Evolutionary conservation across 2,888 invertebrate species (phyloP).

Genomic region (Meiosimyza decipiens): DNA sequence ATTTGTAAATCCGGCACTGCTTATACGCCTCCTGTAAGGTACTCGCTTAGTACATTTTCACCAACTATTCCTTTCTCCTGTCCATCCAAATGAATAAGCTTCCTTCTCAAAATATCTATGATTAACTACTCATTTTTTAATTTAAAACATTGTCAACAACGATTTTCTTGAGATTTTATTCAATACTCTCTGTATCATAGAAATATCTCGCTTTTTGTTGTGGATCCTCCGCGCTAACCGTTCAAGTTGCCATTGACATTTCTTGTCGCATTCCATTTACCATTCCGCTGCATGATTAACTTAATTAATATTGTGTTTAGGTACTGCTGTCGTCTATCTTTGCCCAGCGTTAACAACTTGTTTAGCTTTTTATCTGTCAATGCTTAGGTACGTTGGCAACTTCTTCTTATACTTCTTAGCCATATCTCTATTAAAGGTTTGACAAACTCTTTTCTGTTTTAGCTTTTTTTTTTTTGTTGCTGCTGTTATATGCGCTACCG

Average conservation of each 20-base stretch:
- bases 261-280: conserved; percentile 17
- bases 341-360: conserved; percentile 35
- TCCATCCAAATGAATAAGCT: no score
- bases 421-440: conserved; percentile 37
- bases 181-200: no score
- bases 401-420: conserved; percentile 23
- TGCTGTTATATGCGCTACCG: conserved; percentile 44
- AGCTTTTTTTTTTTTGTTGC: not conserved
- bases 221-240: no score
- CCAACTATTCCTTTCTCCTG: no score
- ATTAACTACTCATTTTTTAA: conserved; percentile 5
- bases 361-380: conserved; percentile 3
- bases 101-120: not conserved
- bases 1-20: no score
- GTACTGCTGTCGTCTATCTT: not conserved
- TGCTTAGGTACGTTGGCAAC: not conserved
- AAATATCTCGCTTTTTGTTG: no score
- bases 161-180: not conserved
- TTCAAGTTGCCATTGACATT: conserved; percentile 6
- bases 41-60: no score
- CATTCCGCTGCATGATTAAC: conserved; percentile 28
- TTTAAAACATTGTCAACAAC: conserved; percentile 20
- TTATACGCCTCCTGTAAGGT: no score
- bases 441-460: not conserved
- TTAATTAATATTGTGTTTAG: conserved; percentile 18